Evolutionary conservation across 2,797 vertebrate species (phyloP), one percentile per base, ranked within the genome.

Genomic region (Coregonus ussuriensis): DNA sequence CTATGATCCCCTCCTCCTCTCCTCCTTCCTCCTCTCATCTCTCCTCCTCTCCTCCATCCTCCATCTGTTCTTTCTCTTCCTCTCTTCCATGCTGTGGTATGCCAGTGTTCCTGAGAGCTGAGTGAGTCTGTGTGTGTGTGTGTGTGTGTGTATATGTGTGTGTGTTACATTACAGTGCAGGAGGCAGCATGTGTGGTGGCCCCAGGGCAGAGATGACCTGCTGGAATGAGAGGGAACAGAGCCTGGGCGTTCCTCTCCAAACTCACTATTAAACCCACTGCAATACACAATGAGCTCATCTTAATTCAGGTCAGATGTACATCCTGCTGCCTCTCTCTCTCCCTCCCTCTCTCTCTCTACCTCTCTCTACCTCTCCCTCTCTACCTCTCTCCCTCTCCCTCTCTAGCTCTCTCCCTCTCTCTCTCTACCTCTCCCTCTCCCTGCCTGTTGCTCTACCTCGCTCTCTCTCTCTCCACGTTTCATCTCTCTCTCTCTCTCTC

Each of bases 261-360:
- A 94, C 86, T 93, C 94, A 93, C 94, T 94, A 94, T 95, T 95
- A 94, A 95, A 95, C 92, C 93, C 89, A 89, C 88, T 88, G 91
- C 93, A 92, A 92, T 95, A 95, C 93, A 95, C 94, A 94, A 95
- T 95, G 94, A 96, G 94, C 93, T 96, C 95, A 95, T 94, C 93
- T 91, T 95, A 95, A 95, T 95, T 95, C 93, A 95, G 94, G 91
- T 95, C 94, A 96, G 94, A 95, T 95, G 95, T 94, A 95, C 93
- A 91, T 94, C 90, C 92, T 92, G 91, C 91, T 84, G 89, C 93
- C 67, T 80, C 73, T 25, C 76, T 85, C 77, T 76, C 72, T 76
- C 53, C 81, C 77, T 81, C 72, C 72, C 70, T 86, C 77, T 76
- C 37, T 62, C 25, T 73, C 78, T 77, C 51, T 82, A 83, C 85